Evolutionary conservation across 2,888 invertebrate genomes (phyloP).

Genomic region (Acrobasis consociella): DNA sequence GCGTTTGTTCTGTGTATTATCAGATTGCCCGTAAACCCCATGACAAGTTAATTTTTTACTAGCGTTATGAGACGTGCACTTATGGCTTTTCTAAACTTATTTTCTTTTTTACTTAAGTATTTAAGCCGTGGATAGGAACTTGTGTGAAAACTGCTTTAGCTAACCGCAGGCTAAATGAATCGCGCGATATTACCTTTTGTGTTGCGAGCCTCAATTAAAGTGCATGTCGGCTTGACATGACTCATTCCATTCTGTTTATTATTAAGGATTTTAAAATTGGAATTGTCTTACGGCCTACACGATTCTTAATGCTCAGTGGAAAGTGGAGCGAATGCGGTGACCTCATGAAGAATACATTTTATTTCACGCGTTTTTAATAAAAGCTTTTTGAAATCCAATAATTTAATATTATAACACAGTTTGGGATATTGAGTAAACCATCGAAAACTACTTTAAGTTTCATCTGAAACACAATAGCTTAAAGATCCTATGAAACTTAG

Average conservation of each 20-base stretch:
- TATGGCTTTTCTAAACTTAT: too few species aligned
- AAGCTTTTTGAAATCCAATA: neutral
- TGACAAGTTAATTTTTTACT: too few species aligned
- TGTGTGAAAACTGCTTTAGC: slow-evolving; percentile 38
- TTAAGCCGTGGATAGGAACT: slow-evolving; percentile 28
- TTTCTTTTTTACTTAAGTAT: too few species aligned
- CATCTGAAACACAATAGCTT: too few species aligned
- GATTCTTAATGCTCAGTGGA: slow-evolving; percentile 14
- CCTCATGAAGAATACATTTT: slow-evolving; percentile 17
- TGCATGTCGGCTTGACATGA: slow-evolving; percentile 49
- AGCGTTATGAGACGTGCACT: too few species aligned
- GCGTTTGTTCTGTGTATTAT: too few species aligned
- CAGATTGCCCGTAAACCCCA: too few species aligned
- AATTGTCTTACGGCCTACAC: slow-evolving; percentile 27
- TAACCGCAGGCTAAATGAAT: slow-evolving; percentile 63
- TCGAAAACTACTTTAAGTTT: too few species aligned
- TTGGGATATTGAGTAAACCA: too few species aligned
- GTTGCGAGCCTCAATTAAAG: slow-evolving; percentile 51
- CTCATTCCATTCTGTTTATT: slow-evolving; percentile 39
- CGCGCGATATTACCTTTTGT: slow-evolving; percentile 63
- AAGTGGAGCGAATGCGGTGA: slow-evolving; percentile 21
- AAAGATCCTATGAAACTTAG: too few species aligned
- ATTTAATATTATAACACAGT: too few species aligned
- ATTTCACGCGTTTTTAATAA: slow-evolving; percentile 25
- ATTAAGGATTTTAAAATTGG: slow-evolving; percentile 39